These are phyloP conservation scores for Cosmorhoe ocellata DNA, from an alignment of 2,888 invertebrate genomes.

Conservation along the genomic window DNA sequence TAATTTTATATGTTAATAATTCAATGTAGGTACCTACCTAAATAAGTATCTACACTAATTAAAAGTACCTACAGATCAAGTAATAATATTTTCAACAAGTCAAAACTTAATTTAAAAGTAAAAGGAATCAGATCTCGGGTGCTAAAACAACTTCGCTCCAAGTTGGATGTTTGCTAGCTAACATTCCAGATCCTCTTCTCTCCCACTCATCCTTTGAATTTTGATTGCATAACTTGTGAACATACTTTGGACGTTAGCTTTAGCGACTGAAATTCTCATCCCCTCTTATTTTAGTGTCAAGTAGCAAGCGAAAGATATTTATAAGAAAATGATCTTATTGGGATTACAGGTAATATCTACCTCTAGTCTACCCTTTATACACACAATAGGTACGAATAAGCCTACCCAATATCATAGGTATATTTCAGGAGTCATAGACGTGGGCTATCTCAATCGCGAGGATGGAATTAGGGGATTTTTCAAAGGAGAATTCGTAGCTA, in stretches of 20 bases:
- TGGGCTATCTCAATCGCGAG: slow-evolving; percentile 71
- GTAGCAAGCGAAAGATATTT: slow-evolving; percentile 4
- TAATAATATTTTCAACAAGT: too few species aligned
- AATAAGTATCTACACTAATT: too few species aligned
- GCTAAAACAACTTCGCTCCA: slow-evolving; percentile 19
- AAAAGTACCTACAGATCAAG: too few species aligned
- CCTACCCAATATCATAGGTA: slow-evolving; percentile 32
- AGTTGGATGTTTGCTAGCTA: slow-evolving; percentile 21
- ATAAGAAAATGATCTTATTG: slow-evolving; percentile 9
- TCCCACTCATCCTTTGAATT: slow-evolving; percentile 31
- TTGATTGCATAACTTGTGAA: slow-evolving; percentile 37
- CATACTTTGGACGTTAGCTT: slow-evolving; percentile 26
- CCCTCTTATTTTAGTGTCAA: slow-evolving; percentile 11
- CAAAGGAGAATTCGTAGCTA: slow-evolving; percentile 76
- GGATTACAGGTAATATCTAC: slow-evolving; percentile 11
- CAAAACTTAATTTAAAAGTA: neutral
- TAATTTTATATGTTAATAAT: too few species aligned
- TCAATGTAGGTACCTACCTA: too few species aligned
- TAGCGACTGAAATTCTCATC: slow-evolving; percentile 23
- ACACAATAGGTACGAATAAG: slow-evolving; percentile 5
- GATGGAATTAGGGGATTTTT: slow-evolving; percentile 75
- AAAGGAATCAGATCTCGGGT: slow-evolving; percentile 11
- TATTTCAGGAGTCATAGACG: slow-evolving; percentile 54
- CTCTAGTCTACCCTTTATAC: slow-evolving; percentile 1
- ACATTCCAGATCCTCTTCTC: slow-evolving; percentile 28